Conservation (phyloP, 2,888 invertebrate genomes). For the Heliconius aoede region DNA sequence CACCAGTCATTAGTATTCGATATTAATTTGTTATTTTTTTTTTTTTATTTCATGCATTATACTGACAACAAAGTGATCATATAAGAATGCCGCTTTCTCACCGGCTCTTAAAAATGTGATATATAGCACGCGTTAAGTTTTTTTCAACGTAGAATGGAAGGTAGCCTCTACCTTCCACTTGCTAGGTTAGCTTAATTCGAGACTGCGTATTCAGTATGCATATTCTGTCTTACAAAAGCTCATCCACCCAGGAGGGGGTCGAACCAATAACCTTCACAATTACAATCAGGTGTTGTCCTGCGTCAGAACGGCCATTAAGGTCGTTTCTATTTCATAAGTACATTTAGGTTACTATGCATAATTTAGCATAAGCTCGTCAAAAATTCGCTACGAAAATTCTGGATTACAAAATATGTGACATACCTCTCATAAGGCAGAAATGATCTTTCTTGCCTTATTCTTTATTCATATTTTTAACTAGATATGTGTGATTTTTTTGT, state of each 20-base stretch:
- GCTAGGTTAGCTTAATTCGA: no score
- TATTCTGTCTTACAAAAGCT: neutral
- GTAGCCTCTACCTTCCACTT: no score
- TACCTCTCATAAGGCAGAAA: slow-evolving; percentile 15
- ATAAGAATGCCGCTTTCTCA: no score
- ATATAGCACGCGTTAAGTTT: no score
- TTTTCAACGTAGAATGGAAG: no score
- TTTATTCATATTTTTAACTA: slow-evolving; percentile 27
- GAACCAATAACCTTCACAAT: neutral
- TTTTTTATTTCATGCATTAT: no score
- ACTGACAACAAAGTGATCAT: no score
- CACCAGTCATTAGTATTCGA: no score
- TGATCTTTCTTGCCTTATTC: slow-evolving; percentile 17
- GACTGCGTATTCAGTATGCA: no score
- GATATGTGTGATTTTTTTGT: slow-evolving; percentile 10
- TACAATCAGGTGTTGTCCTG: neutral
- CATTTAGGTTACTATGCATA: slow-evolving; percentile 11
- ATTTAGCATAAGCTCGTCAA: slow-evolving; percentile 12
- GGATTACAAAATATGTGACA: slow-evolving; percentile 21
- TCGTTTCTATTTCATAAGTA: neutral
- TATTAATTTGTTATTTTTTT: no score
- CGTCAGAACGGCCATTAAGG: neutral
- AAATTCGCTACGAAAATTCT: slow-evolving; percentile 11
- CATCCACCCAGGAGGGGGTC: neutral
- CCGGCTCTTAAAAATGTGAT: no score